Base-by-base conservation (phyloP, 2,797 vertebrate species). In the Onychomys leucogaster region DNA sequence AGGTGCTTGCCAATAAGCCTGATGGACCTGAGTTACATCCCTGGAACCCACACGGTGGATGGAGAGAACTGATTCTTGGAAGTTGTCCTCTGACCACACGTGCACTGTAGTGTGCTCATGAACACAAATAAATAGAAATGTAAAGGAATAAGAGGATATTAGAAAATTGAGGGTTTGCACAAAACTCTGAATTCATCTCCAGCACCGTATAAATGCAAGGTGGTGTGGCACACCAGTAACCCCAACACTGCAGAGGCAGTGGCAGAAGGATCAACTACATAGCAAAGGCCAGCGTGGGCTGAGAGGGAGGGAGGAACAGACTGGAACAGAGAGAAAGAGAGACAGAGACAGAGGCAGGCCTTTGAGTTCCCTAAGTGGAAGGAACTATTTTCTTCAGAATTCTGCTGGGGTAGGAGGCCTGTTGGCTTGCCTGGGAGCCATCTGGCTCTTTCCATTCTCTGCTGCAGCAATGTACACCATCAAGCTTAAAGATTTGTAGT, bases 381-480 rank as follows among this genome's bases (percentile, higher is more conserved):
- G 77, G 46, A 83, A 71, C 65, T 34, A 9, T 59, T 93, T 96
- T 89, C 55, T 81, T 73, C n/a, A 86, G 77, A 84, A 46, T 57
- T 49, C 65, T 34, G 3, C 78, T 69, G n/a, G 49, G 57, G 14
- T 65, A 27, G 86, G 92, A 85, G 91, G 57, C 43, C 86, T 88
- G 59, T 43, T 76, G 73, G 55, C 27, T 61, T 71, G 82, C 57
- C n/a, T 10, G 46, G 5, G 52, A 34, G 7, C 29, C 13, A 6
- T 46, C 37, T 71, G 34, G 41, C 46, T 49, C 21, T 41, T 1
- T 89, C 76, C 9, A 0, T 32, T 77, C 71, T 86, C 34, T 69
- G 16, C 34, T 69, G 16, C n/a, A 78, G 73, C 37, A 32, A 14
- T 37, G 3, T 46, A 90, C 25, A 73, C 73, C 59, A n/a, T 1